Percentiles rank a stretch among this genome's conserved stretches.
Conservation (phyloP, 2,888 invertebrate genomes). For the Myathropa florea region DNA sequence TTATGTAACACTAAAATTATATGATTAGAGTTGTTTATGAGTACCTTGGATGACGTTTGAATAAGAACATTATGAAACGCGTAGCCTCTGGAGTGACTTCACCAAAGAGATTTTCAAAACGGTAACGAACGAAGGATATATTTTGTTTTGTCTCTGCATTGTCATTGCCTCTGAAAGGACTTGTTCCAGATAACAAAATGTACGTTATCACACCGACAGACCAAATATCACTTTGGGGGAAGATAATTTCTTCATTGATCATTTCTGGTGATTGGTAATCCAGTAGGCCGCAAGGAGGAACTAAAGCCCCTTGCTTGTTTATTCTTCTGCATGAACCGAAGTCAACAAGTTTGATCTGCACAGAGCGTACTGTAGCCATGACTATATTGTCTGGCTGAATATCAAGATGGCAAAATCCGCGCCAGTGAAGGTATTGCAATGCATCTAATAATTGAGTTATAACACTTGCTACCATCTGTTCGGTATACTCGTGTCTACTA, state of each 20-base stretch:
- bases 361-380: slow-evolving; percentile 91
- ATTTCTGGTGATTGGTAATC: slow-evolving; percentile 94
- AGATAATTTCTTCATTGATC: slow-evolving; percentile 91
- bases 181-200: slow-evolving; percentile 93
- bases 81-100: slow-evolving; percentile 96
- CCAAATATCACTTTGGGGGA: slow-evolving; percentile 97
- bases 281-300: slow-evolving; percentile 85
- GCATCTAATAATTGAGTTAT: slow-evolving; percentile 93
- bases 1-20: neutral
- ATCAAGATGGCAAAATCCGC: slow-evolving; percentile 93
- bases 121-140: slow-evolving; percentile 94
- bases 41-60: slow-evolving; percentile 96
- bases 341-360: slow-evolving; percentile 95
- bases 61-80: slow-evolving; percentile 96
- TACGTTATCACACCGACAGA: slow-evolving; percentile 95
- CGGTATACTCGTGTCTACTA: slow-evolving; percentile 93
- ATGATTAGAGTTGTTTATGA: slow-evolving; percentile 73
- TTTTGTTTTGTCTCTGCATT: slow-evolving; percentile 94
- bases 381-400: slow-evolving; percentile 97
- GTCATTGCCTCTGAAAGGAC: slow-evolving; percentile 93
- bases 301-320: slow-evolving; percentile 87
- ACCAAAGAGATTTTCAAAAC: slow-evolving; percentile 96
- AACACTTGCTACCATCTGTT: slow-evolving; percentile 94
- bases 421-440: slow-evolving; percentile 96
- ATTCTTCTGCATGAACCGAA: slow-evolving; percentile 93